Evolutionary conservation across 2,113 vertebrate genomes (phyloP), one percentile per base, ranked within the genome.

Genomic region (Aptenodytes patagonicus): DNA sequence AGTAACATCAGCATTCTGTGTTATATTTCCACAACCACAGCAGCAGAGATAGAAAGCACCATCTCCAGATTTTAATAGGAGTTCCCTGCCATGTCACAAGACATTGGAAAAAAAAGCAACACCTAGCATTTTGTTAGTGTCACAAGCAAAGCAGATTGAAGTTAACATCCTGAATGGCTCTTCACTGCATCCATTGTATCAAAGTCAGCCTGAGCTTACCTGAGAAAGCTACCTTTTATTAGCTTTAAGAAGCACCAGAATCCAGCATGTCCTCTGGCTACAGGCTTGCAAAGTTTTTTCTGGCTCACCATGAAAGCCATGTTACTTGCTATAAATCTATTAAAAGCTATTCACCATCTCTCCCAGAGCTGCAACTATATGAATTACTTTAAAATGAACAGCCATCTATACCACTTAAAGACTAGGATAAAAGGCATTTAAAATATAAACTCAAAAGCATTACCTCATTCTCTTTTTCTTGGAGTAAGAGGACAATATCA

Each of bases 391-490:
- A 65, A 91, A 81, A 87, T 16, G 3, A 87, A 87, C 22, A 40
- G 31, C 57, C 31, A 61, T 82, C 62, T 79, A 16, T 32, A 34
- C 14, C 58, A 76, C 49, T 86, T 90, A 87, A 89, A 60, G 44
- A 94, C 21, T 47, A 57, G 17, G 36, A 65, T 64, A 85, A 93
- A 93, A 71, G 20, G 34, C 84, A 83, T 89, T 94, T 94, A 49
- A 79, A 89, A 87, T 64, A 89, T 8, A 19, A 82, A 75, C 32
- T 85, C 20, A 52, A 85, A 95, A 91, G 61, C 79, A 90, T 95
- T 98, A 99, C 99, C 99, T 99, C 99, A 70, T 99, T 98, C 62
- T 99, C 99, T 78, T 99, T 99, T 96, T 99, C 99, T 94, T 99
- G 99, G 78, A 99, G 98, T 83, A 99, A 98, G 93, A 99, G 98